Base-by-base conservation (phyloP, 2,113 vertebrate genomes). In the Zapornia atra region DNA sequence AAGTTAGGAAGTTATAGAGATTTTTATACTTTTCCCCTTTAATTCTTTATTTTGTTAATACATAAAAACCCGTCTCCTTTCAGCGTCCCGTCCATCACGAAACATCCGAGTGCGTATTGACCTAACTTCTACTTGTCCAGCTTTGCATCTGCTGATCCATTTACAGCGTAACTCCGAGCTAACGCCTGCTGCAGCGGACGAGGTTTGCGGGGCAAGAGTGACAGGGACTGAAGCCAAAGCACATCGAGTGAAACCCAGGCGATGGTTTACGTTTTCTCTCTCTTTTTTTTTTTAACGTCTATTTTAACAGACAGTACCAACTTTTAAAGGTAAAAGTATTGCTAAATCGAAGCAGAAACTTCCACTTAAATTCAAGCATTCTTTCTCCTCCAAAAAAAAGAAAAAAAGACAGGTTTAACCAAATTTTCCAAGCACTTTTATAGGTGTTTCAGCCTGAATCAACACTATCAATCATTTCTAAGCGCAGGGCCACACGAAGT, bases 1-100 rank as follows among this genome's bases (percentile, higher is more conserved):
- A 75, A 89, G 80, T 94, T 88, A 93, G 73, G 76, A 96, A 93
- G 94, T 94, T 91, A 93, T 5, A 91, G 5, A 95, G 70, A 89
- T 86, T 90, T 82, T 82, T 88, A n/a, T 33, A 82, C 63, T 70
- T 76, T 40, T 31, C 44, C 33, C 72, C 73, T 72, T 70, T 53
- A 57, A n/a, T 80, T 50, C 2, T 42, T 75, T 56, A 54, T 72
- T 48, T 26, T 36, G 31, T 69, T 16, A 57, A 50, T 51, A 86
- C 54, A 25, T 60, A 84, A 88, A 83, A 70, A 63, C 56, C 71
- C 51, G 69, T 64, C 85, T 91, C 66, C 54, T 91, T 82, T 69
- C 53, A 18, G 40, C 36, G 79, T 80, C 73, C 42, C 82, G 81
- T 56, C 71, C 28, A 28, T 73, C 75, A 57, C 36, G 28, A 76